These are phyloP conservation scores for Dipodomys spectabilis DNA, from an alignment of 2,113 vertebrate species.

Conservation along the genomic window DNA sequence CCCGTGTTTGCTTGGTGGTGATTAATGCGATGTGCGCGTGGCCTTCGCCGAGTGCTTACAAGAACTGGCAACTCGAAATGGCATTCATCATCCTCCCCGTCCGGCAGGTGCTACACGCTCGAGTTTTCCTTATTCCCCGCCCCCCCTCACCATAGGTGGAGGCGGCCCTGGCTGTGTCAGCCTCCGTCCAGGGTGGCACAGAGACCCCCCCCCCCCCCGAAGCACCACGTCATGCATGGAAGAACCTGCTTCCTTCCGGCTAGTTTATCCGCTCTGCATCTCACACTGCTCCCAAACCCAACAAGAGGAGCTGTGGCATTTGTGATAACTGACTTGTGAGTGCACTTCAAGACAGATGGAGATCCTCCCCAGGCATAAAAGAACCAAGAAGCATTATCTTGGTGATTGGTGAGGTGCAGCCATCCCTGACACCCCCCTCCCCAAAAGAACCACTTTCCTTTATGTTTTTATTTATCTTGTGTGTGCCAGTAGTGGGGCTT, in stretches of 20 bases:
- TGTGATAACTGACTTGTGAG: rapidly evolving
- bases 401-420: no score
- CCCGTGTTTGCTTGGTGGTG: conserved; percentile 69
- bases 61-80: conserved; percentile 70
- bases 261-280: background rate
- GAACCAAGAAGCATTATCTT: no score
- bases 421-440: background rate
- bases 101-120: background rate
- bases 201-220: background rate
- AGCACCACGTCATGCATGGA: background rate
- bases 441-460: no score
- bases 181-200: background rate
- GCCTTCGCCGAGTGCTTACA: conserved; percentile 71
- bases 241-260: background rate
- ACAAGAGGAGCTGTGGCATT: background rate
- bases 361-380: no score
- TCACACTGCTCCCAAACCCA: background rate
- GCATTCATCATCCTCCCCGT: conserved; percentile 75
- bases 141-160: rapidly evolving
- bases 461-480: no score
- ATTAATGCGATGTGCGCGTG: conserved; percentile 80
- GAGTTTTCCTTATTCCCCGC: background rate
- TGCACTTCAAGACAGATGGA: rapidly evolving
- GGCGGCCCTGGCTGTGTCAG: background rate
- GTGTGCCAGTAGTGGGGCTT: no score